Evolutionary conservation across 2,113 vertebrate genomes (phyloP).

Genomic region (Isurus oxyrinchus): DNA sequence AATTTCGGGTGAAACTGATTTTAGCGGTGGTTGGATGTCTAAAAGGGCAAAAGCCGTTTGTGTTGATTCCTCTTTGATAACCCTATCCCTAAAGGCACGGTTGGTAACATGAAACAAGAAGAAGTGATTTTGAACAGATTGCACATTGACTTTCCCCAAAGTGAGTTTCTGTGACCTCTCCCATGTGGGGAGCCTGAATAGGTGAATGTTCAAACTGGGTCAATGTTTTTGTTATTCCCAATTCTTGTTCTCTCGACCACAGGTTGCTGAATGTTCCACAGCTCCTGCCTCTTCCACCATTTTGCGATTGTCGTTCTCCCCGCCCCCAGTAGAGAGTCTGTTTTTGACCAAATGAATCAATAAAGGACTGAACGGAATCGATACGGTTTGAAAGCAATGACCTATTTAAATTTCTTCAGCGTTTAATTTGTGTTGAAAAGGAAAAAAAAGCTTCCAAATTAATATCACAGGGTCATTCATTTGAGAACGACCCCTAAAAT

Average conservation of each 20-base stretch:
- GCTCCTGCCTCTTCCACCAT: not conserved
- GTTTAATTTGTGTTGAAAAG: not conserved
- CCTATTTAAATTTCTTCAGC: conserved; percentile 14
- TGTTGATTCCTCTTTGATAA: not conserved
- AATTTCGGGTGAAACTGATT: not conserved
- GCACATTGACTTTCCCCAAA: not conserved
- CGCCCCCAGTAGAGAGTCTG: not conserved
- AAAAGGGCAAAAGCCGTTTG: not conserved
- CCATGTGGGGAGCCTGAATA: not conserved
- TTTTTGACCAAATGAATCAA: conserved; percentile 4
- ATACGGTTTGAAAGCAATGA: not conserved
- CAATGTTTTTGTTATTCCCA: not conserved
- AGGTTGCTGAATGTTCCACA: not conserved
- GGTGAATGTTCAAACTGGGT: not conserved
- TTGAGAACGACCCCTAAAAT: not conserved
- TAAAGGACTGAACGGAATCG: not conserved
- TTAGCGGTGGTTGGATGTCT: not conserved
- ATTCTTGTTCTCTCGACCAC: not conserved
- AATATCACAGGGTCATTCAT: not conserved
- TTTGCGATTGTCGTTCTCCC: not conserved
- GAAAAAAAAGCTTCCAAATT: not conserved
- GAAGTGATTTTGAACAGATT: not conserved
- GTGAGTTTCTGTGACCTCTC: not conserved
- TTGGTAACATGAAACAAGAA: not conserved
- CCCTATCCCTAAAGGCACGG: not conserved